Percentiles rank a stretch among this genome's conserved stretches.
Conservation (phyloP, 92 coral and sea anemone species). For the Plumapathes pennacea region DNA sequence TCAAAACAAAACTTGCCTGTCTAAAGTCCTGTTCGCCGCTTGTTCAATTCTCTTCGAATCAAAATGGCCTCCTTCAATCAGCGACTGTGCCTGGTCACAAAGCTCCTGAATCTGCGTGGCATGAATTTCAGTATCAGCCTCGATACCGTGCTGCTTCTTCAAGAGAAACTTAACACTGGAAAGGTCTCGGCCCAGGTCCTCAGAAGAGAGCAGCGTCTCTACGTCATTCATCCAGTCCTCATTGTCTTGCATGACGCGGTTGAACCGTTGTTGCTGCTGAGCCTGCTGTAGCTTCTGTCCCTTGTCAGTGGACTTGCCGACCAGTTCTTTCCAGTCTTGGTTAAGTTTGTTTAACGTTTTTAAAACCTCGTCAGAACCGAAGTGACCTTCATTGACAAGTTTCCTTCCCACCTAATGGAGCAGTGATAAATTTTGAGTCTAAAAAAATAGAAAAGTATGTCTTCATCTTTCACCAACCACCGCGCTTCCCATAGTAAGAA, state of each 20-base stretch:
- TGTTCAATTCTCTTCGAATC: slow-evolving; percentile 65
- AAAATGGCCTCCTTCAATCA: slow-evolving; percentile 77
- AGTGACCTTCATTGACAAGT: slow-evolving; percentile 64
- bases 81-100: slow-evolving; percentile 63
- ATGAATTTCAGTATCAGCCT: slow-evolving; percentile 74
- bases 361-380: slow-evolving; percentile 69
- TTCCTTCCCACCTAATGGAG: slow-evolving; percentile 64
- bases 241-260: slow-evolving; percentile 68
- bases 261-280: slow-evolving; percentile 75
- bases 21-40: slow-evolving; percentile 44
- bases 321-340: slow-evolving; percentile 71
- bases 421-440: too few species aligned
- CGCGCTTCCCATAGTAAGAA: too few species aligned
- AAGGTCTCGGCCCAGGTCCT: slow-evolving; percentile 82
- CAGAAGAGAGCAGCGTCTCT: slow-evolving; percentile 82
- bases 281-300: slow-evolving; percentile 80
- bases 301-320: slow-evolving; percentile 69
- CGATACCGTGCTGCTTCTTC: slow-evolving; percentile 82
- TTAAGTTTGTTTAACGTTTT: slow-evolving; percentile 54
- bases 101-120: slow-evolving; percentile 62
- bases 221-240: slow-evolving; percentile 89
- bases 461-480: too few species aligned
- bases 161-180: slow-evolving; percentile 88
- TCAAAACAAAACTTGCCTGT: slow-evolving; percentile 18
- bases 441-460: too few species aligned